Percentiles rank a stretch among this genome's conserved stretches.
phyloP scores from a whole-genome alignment of 2,113 vertebrate genomes.

The Sceloporus undulatus region DNA sequence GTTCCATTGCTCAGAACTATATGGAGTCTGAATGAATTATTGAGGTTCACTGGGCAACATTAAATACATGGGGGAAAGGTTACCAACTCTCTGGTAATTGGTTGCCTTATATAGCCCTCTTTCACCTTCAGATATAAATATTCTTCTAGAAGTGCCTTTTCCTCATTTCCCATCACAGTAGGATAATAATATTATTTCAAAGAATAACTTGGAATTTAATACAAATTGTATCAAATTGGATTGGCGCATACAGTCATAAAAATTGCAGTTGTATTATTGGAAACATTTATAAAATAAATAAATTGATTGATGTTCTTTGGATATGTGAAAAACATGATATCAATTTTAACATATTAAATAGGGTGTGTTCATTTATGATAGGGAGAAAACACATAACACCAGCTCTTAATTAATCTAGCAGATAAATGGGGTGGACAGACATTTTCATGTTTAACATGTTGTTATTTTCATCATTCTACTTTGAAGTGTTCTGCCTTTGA shows the following conservation, averaged over 20 bases:
- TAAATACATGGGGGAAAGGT: neutral
- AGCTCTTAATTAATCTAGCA: constrained; percentile 1
- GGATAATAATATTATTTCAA: neutral
- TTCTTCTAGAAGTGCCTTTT: neutral
- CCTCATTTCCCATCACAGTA: neutral
- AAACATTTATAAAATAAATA: neutral
- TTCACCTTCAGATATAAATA: neutral
- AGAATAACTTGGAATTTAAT: neutral
- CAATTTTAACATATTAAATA: neutral
- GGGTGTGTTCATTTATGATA: neutral
- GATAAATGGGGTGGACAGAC: neutral
- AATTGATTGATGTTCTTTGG: neutral
- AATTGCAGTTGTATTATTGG: neutral
- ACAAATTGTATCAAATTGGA: neutral
- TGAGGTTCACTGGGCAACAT: neutral
- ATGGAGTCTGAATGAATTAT: constrained; percentile 6
- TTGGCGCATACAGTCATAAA: neutral
- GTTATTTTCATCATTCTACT: neutral
- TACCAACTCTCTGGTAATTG: constrained; percentile 9
- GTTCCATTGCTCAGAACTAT: neutral
- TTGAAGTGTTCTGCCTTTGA: neutral
- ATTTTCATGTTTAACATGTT: neutral
- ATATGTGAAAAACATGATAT: neutral
- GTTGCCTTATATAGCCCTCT: neutral
- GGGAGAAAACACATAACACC: neutral